Conservation (phyloP, 23 tunicate species). For the Styela plicata region DNA sequence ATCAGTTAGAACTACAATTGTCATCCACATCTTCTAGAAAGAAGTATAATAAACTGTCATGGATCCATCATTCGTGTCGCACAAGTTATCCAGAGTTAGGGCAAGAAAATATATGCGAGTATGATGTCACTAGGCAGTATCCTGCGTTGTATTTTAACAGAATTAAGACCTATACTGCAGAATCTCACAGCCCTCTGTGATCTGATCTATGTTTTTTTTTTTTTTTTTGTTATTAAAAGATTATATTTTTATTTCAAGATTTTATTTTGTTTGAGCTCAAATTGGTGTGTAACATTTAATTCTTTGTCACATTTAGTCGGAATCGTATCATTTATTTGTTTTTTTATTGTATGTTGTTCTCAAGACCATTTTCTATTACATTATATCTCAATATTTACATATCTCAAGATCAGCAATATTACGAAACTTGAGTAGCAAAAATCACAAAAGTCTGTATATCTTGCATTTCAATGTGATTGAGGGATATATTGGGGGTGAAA, state of each 20-base stretch:
- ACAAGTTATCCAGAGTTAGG: not conserved
- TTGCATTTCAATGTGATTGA: too few relatives aligned
- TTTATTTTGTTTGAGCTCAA: not conserved
- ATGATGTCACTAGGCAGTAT: constrained; percentile 11
- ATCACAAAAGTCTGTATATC: too few relatives aligned
- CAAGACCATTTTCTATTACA: too few relatives aligned
- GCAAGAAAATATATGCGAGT: not conserved
- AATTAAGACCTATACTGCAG: constrained; percentile 8
- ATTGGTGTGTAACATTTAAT: not conserved
- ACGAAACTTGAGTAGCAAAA: too few relatives aligned
- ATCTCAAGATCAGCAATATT: too few relatives aligned
- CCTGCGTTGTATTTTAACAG: constrained; percentile 27
- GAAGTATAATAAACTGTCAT: constrained; percentile 18
- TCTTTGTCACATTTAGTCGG: too few relatives aligned
- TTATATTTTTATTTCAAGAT: not conserved
- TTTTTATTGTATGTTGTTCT: too few relatives aligned
- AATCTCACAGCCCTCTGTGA: not conserved
- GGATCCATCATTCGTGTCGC: constrained; percentile 30
- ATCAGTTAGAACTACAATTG: constrained; percentile 6
- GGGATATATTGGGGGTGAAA: too few relatives aligned
- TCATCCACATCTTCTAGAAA: constrained; percentile 22
- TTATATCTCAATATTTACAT: too few relatives aligned
- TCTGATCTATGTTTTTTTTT: too few relatives aligned
- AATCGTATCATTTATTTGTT: too few relatives aligned
- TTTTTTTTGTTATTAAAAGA: too few relatives aligned